Base-by-base conservation (phyloP, 2,113 vertebrate species). In the Phocoena phocoena region DNA sequence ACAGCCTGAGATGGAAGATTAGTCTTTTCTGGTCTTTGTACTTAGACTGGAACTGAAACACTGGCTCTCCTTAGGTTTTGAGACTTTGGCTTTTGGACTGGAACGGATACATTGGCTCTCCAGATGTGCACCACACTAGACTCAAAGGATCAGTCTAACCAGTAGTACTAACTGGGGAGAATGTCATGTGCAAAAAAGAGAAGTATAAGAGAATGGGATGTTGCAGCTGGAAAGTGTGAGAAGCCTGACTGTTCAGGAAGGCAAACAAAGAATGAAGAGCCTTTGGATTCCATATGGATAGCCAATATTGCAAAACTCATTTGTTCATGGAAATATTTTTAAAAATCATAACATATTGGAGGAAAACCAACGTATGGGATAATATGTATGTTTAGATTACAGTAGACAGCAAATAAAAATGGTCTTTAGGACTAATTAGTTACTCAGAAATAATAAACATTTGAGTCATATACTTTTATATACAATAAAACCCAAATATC, bases 391-490 rank as follows among this genome's bases (percentile, higher is more conserved):
- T 85, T 97, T 96, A 33, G 18, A 88, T 93, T 44, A 88, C 1
- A 44, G 25, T 47, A 90, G 13, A 36, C 12, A 85, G 81, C 14
- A 83, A 76, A 38, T 70, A 70, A 62, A 94, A 94, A 62, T 47
- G 28, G 8, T 90, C 77, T 62, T 89, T 93, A 58, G 26, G 28
- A 82, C 28, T 79, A 96, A 96, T 95, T 76, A 81, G 21, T 77
- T 94, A 33, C 6, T 90, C 7, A 98, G 62, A 63, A 96, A 88
- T 70, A 94, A 70, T 60, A 88, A 90, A 87, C 92, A 74, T 68
- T 77, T 95, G 26, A 92, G 44, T 79, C 31, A 87, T 65, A 36
- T 95, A 25, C 5, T 71, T 81, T 95, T 47, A 86, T 71, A 70
- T 60, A 71, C 17, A 41, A 77, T 88, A 2, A 93, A 95, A 92